phyloP scores from a whole-genome alignment of 2,888 invertebrate genomes.

The Hypomecis atomaria region DNA sequence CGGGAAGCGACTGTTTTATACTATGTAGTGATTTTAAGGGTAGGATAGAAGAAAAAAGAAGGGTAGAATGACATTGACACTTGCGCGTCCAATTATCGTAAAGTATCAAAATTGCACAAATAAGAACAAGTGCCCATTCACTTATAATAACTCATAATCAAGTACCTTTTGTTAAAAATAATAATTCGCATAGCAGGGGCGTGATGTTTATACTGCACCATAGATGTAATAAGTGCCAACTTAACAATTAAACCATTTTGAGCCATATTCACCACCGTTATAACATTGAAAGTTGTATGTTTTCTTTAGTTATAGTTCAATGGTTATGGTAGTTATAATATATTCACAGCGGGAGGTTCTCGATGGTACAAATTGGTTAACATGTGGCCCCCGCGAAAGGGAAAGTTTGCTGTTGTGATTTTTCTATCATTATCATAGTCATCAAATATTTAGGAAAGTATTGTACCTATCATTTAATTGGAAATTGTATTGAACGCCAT shows the following conservation, averaged over 20 bases:
- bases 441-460: conserved; percentile 23
- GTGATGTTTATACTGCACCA: conserved; percentile 48
- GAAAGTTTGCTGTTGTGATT: conserved; percentile 40
- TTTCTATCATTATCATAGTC: conserved; percentile 30
- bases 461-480: background rate
- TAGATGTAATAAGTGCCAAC: conserved; percentile 9
- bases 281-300: conserved; percentile 2
- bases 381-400: conserved; percentile 63
- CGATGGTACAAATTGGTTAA: conserved; percentile 75
- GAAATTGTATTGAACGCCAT: too few relatives aligned
- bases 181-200: conserved; percentile 68
- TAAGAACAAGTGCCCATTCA: conserved; percentile 33
- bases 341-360: conserved; percentile 78
- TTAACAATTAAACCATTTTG: background rate
- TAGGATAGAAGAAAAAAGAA: too few relatives aligned
- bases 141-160: conserved; percentile 73
- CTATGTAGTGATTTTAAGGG: too few relatives aligned
- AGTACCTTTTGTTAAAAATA: conserved; percentile 73
- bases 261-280: background rate
- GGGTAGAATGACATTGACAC: too few relatives aligned
- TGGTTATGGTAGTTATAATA: conserved; percentile 57
- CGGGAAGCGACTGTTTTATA: too few relatives aligned
- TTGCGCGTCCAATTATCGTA: conserved; percentile 39
- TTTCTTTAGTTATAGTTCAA: conserved; percentile 5
- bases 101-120: conserved; percentile 38